Percentiles rank a stretch among this genome's conserved stretches.
phyloP scores from a whole-genome alignment of 2,113 vertebrate species.

The Tychaedon coryphoeus region DNA sequence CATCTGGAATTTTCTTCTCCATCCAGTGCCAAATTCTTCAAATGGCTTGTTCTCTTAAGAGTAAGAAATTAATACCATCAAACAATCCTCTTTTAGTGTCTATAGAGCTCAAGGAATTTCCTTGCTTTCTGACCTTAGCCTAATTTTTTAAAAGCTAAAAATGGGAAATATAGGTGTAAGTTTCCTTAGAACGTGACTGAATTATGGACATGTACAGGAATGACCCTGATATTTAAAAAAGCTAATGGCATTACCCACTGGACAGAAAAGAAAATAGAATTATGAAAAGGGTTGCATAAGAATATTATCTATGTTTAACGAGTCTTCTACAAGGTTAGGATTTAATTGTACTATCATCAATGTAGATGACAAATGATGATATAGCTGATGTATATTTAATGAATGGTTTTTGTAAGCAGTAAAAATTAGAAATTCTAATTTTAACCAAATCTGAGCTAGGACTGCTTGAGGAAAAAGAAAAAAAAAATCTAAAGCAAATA shows the following conservation, averaged over 20 bases:
- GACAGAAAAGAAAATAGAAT: neutral
- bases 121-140: neutral
- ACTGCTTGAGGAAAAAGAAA: neutral
- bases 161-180: neutral
- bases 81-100: neutral
- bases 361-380: neutral
- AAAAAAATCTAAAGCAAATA: neutral
- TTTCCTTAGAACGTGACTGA: neutral
- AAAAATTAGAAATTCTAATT: neutral
- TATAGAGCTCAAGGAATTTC: neutral
- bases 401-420: neutral
- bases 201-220: neutral
- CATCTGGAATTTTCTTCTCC: neutral
- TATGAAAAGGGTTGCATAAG: neutral
- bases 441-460: neutral
- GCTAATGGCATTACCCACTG: neutral
- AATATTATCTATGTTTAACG: neutral
- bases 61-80: neutral
- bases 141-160: neutral
- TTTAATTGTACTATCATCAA: neutral
- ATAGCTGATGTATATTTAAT: slow-evolving; percentile 5
- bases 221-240: slow-evolving; percentile 8
- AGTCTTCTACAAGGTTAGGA: neutral
- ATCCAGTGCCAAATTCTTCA: neutral
- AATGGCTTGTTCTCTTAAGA: neutral